Conservation (phyloP, 2,888 invertebrate species). For the Phymatocera aterrima region DNA sequence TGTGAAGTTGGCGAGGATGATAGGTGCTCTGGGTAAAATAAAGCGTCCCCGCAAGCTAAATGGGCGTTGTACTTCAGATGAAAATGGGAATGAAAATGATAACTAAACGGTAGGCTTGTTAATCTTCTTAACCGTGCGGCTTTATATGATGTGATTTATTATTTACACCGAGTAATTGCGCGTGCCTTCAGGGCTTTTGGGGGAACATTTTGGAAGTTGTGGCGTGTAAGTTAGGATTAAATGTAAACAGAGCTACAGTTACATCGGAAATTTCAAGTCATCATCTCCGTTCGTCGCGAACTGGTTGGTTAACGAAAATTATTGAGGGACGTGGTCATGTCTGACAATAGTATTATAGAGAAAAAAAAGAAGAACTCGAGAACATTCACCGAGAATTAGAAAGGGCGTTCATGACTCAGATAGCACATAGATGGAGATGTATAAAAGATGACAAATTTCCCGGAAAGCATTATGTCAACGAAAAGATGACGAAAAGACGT, state of each 20-base stretch:
- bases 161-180: conserved; percentile 37
- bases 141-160: conserved; percentile 36
- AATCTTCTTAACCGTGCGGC: conserved; percentile 23
- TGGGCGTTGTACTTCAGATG: conserved; percentile 1
- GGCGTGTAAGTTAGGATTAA: conserved; percentile 16
- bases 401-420: too few relatives aligned
- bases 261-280: background rate
- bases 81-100: conserved; percentile 18
- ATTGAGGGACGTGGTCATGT: background rate
- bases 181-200: conserved; percentile 30
- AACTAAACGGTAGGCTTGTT: conserved; percentile 26
- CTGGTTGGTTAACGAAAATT: background rate
- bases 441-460: too few relatives aligned
- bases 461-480: too few relatives aligned
- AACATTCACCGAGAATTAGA: too few relatives aligned
- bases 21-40: background rate
- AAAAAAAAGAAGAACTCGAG: too few relatives aligned
- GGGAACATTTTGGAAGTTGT: conserved; percentile 4
- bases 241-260: conserved; percentile 4
- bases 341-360: too few relatives aligned
- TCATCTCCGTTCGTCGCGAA: background rate
- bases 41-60: conserved; percentile 1
- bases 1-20: background rate
- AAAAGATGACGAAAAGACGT: too few relatives aligned
- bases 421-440: too few relatives aligned